Base-by-base conservation (phyloP, 1,140 invertebrate species). In the Atta texana region DNA sequence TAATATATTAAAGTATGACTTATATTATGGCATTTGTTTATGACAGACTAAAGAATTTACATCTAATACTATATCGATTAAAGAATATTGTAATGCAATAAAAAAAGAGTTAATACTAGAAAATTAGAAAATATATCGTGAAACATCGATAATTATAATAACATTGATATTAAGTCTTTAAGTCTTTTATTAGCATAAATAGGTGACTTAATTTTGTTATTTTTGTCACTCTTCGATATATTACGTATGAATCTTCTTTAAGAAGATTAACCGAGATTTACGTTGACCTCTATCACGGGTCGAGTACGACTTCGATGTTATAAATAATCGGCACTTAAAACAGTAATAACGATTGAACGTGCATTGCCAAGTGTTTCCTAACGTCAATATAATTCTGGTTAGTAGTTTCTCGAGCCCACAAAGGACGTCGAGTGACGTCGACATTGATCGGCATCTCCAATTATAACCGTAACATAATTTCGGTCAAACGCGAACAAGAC, bases 321-420 rank as follows among this genome's bases (percentile, higher is more conserved):
- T 92, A 93, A 93, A 93, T 93, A 93, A 92, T 86, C 74, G 63
- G 28, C 28, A 86, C 75, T 92, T 88, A 55, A 89, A 69, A 87
- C 78, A 89, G 91, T 85, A 91, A 89, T 92, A 92, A 92, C 85
- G 87, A 91, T 91, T 82, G 86, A 31, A 49, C 76, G n/a, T 57
- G 8, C 61, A 72, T 34, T 92, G 93, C 93, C 93, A 94, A 94
- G 88, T 92, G 71, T 93, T 94, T 93, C 92, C 77, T 89, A 93
- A 93, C 88, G 82, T 34, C 74, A 24, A 76, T 55, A 59, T 55
- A 57, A 63, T 74, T 85, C 69, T 61, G n/a, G 64, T 87, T 61
- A 68, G n/a, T 59, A 7, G 14, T 16, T 68, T 76, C 8, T 69
- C 24, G 71, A 55, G 51, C 6, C 12, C 64, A 64, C 66, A 55